Conservation (phyloP, 2,113 vertebrate genomes). For the Abramis brama region DNA sequence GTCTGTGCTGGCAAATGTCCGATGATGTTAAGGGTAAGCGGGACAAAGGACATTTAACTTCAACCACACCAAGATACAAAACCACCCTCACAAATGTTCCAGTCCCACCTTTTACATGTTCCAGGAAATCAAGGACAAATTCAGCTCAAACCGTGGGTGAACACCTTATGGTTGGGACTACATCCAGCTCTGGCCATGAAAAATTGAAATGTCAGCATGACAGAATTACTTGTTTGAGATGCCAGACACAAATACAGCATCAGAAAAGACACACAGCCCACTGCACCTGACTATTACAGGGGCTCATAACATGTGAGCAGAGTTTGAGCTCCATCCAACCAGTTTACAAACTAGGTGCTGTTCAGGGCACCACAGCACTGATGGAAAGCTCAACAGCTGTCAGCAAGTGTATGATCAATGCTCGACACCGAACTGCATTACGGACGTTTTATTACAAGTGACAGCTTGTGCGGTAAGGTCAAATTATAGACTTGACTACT, state of each 20-base stretch:
- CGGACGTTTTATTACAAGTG: neutral
- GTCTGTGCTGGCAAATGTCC: conserved; percentile 8
- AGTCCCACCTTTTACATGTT: conserved; percentile 27
- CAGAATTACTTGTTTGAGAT: neutral
- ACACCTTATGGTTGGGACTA: conserved; percentile 23
- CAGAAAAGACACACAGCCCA: neutral
- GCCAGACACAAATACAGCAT: conserved; percentile 6
- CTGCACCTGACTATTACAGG: neutral
- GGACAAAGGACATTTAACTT: conserved; percentile 16
- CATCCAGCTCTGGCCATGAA: conserved; percentile 21
- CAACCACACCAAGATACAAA: neutral
- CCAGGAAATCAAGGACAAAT: conserved; percentile 20
- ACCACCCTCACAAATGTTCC: conserved; percentile 16
- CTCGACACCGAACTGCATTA: neutral
- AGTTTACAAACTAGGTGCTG: conserved; percentile 25
- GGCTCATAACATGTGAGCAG: neutral
- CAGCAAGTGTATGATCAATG: conserved; percentile 14
- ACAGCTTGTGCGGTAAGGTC: neutral
- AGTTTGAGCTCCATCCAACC: conserved; percentile 17
- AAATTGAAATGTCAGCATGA: conserved; percentile 23
- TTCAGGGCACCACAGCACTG: conserved; percentile 10
- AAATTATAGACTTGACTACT: neutral
- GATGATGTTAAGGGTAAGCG: conserved; percentile 16
- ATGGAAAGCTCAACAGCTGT: conserved; percentile 48
- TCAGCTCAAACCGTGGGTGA: conserved; percentile 12